Base-by-base conservation (phyloP, 2,113 vertebrate species). In the Catagonus wagneri region DNA sequence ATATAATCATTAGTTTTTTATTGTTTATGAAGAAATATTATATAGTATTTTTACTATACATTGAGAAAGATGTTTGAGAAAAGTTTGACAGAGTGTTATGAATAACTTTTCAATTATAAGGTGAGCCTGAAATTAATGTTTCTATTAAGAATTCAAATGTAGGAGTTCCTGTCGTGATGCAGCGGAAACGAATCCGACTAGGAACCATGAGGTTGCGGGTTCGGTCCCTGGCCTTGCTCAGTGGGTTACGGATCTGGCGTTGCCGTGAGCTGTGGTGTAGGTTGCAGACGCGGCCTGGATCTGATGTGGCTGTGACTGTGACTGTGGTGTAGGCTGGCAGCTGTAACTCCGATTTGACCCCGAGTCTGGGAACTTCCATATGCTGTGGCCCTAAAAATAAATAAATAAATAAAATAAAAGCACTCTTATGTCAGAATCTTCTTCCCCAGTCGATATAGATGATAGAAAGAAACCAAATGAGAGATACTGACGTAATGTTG, bases 21-120 rank as follows among this genome's bases (percentile, higher is more conserved):
- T 81, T 92, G 52, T 76, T 89, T 34, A 66, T 7, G 3, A 54
- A 78, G 74, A 79, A 78, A 78, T 89, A 63, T 36, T 89, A 72
- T 69, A 34, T 60, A 25, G 8, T 44, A 44, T 68, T 56, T 66
- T 52, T 69, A 58, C 19, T 50, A 9, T 86, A 22, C 4, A 58
- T 6, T 63, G 11, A 39, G 68, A 85, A 95, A 85, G 16, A 66
- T 34, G 29, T 68, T 81, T 94, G 60, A 76, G 61, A 68, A 88
- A 68, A 71, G 25, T 80, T 94, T 91, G 27, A 80, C 6, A 72
- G n/a, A 80, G 65, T 72, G 60, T 91, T 79, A 16, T 79, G 20
- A 79, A 12, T 84, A 85, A 95, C 80, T 84, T 68, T 79, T 39
- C 7, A 95, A 19, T 71, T 90, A 4, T 85, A 61, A 74, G 39